phyloP scores from a whole-genome alignment of 2,888 invertebrate genomes.

The Eugnorisma glareosa region DNA sequence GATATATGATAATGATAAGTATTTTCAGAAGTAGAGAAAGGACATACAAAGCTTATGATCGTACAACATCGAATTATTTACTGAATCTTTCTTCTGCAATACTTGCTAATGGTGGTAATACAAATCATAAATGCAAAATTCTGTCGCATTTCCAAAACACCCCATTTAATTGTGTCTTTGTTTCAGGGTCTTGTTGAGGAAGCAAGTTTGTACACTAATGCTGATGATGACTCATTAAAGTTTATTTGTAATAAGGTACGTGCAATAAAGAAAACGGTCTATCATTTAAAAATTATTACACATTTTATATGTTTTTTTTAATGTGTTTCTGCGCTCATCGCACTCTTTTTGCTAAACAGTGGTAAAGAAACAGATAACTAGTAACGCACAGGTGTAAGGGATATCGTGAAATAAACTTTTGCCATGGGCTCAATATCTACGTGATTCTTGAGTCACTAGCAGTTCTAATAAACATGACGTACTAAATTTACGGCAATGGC shows the following conservation, averaged over 20 bases:
- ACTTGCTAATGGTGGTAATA: not conserved
- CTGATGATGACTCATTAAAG: not conserved
- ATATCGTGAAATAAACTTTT: not conserved
- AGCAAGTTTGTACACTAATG: slow-evolving; percentile 10
- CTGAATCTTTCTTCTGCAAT: not conserved
- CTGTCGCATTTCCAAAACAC: not conserved
- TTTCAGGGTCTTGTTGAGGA: slow-evolving; percentile 17
- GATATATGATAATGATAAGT: no score
- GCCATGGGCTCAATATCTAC: no score
- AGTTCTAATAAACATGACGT: no score
- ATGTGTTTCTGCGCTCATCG: not conserved
- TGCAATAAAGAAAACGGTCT: not conserved
- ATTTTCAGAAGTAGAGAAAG: no score
- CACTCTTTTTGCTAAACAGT: not conserved
- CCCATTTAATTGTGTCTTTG: not conserved
- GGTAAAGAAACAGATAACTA: not conserved
- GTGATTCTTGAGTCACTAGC: no score
- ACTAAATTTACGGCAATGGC: no score
- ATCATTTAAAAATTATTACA: not conserved
- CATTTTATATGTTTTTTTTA: not conserved
- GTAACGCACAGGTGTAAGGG: not conserved
- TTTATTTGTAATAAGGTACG: slow-evolving; percentile 9
- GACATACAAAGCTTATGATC: no score
- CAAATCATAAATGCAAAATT: not conserved
- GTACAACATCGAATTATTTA: no score